Percentiles rank a stretch among this genome's conserved stretches.
These are phyloP conservation scores for Coreius guichenoti DNA, from an alignment of 2,797 vertebrate genomes.

Conservation along the genomic window DNA sequence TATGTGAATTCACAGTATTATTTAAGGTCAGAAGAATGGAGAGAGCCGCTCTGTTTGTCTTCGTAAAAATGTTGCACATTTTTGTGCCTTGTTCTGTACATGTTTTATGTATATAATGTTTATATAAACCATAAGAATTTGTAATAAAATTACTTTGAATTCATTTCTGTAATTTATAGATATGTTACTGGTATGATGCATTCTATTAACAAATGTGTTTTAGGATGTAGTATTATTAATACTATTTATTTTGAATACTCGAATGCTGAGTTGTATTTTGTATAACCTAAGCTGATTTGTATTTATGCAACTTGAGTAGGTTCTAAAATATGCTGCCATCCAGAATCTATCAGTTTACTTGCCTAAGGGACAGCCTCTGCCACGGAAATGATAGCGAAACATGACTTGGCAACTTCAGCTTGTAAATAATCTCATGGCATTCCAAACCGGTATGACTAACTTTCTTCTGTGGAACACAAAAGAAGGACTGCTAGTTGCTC, in stretches of 20 bases:
- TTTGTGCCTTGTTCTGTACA: constrained; percentile 25
- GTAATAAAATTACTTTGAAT: constrained; percentile 57
- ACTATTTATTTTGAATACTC: not conserved
- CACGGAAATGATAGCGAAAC: not conserved
- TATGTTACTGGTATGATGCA: not conserved
- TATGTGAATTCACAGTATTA: constrained; percentile 70
- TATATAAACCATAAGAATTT: constrained; percentile 74
- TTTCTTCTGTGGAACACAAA: constrained; percentile 5
- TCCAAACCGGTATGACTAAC: not conserved
- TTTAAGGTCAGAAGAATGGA: constrained; percentile 66
- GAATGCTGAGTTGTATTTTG: not conserved
- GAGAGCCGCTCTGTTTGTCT: constrained; percentile 56
- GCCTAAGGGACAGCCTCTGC: not conserved
- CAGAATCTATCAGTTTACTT: not conserved
- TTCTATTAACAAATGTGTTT: not conserved
- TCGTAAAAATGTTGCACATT: constrained; percentile 53
- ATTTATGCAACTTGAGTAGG: not conserved
- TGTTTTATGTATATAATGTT: constrained; percentile 78
- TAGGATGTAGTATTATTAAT: not conserved
- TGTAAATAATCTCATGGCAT: not conserved
- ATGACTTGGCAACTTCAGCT: not conserved
- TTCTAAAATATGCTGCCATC: not conserved
- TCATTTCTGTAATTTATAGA: not conserved
- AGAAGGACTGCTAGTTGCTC: not conserved
- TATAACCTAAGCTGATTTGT: not conserved